phyloP scores from a whole-genome alignment of 2,113 vertebrate genomes.

The Pteropus alecto region DNA sequence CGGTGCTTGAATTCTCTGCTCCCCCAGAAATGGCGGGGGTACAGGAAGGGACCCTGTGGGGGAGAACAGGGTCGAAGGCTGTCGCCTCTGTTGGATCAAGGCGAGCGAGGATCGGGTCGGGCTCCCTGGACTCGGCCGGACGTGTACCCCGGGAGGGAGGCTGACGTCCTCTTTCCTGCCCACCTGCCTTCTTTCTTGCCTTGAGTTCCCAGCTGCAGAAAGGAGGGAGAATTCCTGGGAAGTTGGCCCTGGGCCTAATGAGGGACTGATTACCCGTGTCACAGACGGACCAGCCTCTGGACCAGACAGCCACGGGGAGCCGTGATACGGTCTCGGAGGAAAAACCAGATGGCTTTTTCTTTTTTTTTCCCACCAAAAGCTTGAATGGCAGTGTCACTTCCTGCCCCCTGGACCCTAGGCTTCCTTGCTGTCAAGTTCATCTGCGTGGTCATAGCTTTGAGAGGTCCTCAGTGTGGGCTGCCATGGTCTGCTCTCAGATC shows the following conservation, averaged over 20 bases:
- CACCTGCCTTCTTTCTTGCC: background rate
- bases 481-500: rapidly evolving
- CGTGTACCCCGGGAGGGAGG: background rate
- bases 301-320: background rate
- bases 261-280: background rate
- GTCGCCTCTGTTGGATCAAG: background rate
- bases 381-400: background rate
- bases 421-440: background rate
- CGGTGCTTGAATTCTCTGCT: background rate
- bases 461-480: rapidly evolving
- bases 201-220: background rate
- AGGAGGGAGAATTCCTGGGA: background rate
- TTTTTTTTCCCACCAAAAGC: background rate
- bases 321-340: background rate
- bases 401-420: background rate
- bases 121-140: rapidly evolving
- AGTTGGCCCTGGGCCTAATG: background rate
- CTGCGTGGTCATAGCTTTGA: background rate
- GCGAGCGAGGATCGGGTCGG: background rate
- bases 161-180: background rate
- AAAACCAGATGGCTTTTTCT: background rate
- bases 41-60: rapidly evolving
- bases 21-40: background rate
- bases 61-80: background rate
- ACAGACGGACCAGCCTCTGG: background rate